Conservation (phyloP, 2,113 vertebrate genomes). For the Micromys minutus region DNA sequence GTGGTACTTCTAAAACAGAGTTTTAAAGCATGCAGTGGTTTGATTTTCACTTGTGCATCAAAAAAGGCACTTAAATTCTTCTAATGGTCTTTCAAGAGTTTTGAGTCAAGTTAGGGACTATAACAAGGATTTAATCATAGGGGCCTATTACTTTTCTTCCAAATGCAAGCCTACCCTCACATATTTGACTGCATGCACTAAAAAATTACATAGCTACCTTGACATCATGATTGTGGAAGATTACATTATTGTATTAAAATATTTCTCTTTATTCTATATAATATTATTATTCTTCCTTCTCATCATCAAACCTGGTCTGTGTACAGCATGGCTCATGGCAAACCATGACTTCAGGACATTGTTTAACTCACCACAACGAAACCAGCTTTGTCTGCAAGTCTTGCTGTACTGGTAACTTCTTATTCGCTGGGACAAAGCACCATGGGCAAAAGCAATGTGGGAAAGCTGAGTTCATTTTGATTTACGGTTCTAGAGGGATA, state of each 20-base stretch:
- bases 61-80: not conserved
- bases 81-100: not conserved
- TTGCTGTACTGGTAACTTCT: not conserved
- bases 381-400: not conserved
- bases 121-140: not conserved
- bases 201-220: not conserved
- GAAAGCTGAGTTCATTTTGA: not conserved
- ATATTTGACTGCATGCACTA: accelerated
- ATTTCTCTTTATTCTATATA: not conserved
- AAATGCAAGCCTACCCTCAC: not conserved
- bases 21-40: not conserved
- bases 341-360: not conserved
- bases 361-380: not conserved
- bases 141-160: not conserved
- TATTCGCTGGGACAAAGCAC: not conserved
- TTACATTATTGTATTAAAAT: not conserved
- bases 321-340: not conserved
- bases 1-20: not conserved
- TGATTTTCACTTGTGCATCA: not conserved
- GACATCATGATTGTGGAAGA: not conserved
- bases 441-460: not conserved
- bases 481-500: not conserved
- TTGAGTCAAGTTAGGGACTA: not conserved
- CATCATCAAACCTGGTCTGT: not conserved
- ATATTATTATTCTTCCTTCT: not conserved